Evolutionary conservation across 1,140 invertebrate genomes (phyloP).

Genomic region (Drosophila fuyamai): DNA sequence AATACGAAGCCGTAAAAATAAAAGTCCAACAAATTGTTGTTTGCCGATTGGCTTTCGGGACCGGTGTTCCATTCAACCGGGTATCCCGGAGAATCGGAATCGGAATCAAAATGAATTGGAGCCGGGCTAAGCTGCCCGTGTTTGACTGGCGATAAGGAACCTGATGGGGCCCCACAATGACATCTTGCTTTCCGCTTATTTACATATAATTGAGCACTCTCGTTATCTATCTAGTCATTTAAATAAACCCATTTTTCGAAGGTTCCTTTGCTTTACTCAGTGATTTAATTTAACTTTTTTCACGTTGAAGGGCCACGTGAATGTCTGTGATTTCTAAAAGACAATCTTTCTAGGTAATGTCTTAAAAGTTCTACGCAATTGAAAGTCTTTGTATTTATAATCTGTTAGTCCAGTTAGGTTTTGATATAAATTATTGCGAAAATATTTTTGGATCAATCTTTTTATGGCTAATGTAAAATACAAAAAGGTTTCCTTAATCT

Average conservation of each 20-base stretch:
- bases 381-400: too few species aligned
- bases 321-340: not conserved
- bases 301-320: conserved; percentile 25
- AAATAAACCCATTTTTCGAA: conserved; percentile 37
- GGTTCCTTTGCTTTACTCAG: conserved; percentile 11
- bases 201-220: conserved; percentile 26
- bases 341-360: not conserved
- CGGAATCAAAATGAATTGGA: conserved; percentile 47
- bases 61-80: conserved; percentile 32
- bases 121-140: conserved; percentile 13
- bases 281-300: not conserved
- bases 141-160: conserved; percentile 30
- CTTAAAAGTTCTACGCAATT: too few species aligned
- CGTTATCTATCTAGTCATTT: conserved; percentile 45
- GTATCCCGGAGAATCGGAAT: conserved; percentile 6
- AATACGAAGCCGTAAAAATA: conserved; percentile 47
- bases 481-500: too few species aligned
- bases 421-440: too few species aligned
- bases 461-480: too few species aligned
- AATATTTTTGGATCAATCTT: too few species aligned
- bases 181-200: conserved; percentile 39
- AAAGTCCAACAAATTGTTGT: conserved; percentile 40
- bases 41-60: conserved; percentile 36
- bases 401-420: too few species aligned
- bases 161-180: conserved; percentile 30